Evolutionary conservation across 2,113 vertebrate genomes (phyloP).

Genomic region (Platycercus adscitus): DNA sequence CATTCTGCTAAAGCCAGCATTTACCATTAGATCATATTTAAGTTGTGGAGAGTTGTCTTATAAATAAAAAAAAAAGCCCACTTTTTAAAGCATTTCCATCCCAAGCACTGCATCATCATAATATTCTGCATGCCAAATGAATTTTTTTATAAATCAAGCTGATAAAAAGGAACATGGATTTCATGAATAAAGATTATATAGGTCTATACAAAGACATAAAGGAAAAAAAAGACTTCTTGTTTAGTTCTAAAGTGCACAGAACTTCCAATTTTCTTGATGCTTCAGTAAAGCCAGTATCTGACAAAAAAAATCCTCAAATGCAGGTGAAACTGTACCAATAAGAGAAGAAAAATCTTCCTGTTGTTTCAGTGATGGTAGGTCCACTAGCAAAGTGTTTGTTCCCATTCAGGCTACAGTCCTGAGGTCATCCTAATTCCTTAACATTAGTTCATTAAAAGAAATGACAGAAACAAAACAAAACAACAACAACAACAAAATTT

Average conservation of each 20-base stretch:
- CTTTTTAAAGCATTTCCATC: neutral
- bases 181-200: neutral
- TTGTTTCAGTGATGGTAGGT: neutral
- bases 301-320: neutral
- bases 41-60: neutral
- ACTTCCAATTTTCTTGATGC: neutral
- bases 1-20: neutral
- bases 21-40: neutral
- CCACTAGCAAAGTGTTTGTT: neutral
- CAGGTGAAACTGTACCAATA: neutral
- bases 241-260: neutral
- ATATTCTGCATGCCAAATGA: neutral
- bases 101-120: neutral
- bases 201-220: neutral
- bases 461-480: neutral
- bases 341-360: neutral
- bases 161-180: neutral
- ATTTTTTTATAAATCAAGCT: neutral
- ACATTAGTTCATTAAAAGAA: neutral
- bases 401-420: neutral
- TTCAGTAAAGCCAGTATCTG: neutral
- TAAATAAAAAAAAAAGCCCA: neutral
- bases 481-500: neutral
- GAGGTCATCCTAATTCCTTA: neutral
- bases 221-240: neutral